These are phyloP conservation scores for Ricordea florida DNA, from an alignment of 92 coral and sea anemone genomes.

Conservation along the genomic window DNA sequence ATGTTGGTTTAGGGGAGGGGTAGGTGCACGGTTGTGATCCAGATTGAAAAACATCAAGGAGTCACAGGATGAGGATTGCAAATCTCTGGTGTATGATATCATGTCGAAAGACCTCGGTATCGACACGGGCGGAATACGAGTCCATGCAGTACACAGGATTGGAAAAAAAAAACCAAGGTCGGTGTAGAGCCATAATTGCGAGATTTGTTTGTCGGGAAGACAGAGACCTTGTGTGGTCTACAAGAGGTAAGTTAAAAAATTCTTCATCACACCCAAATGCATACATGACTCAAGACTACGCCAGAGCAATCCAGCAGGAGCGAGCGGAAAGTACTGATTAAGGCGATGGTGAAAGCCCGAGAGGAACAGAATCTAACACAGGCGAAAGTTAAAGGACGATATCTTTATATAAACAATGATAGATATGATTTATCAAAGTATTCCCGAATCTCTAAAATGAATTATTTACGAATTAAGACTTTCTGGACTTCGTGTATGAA, in stretches of 20 bases:
- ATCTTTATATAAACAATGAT: not conserved
- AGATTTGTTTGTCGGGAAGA: not conserved
- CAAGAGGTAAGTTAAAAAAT: not conserved
- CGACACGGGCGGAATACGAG: not conserved
- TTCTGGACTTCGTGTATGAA: no score
- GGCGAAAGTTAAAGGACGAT: not conserved
- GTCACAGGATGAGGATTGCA: not conserved
- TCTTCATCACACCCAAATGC: not conserved
- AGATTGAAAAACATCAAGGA: not conserved
- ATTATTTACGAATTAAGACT: no score
- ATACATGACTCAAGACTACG: not conserved
- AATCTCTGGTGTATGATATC: not conserved
- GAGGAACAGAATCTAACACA: not conserved
- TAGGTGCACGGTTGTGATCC: no score
- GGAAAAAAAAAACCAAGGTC: not conserved
- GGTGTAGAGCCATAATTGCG: not conserved
- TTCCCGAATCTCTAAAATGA: no score
- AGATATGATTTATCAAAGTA: not conserved
- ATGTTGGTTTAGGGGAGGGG: no score
- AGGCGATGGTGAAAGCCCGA: not conserved
- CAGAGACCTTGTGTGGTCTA: conserved; percentile 1
- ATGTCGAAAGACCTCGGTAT: not conserved
- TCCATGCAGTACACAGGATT: not conserved
- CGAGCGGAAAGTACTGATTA: not conserved
- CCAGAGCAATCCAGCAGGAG: not conserved